Evolutionary conservation across 2,797 vertebrate species (phyloP).

Genomic region (Lutjanus campechanus): DNA sequence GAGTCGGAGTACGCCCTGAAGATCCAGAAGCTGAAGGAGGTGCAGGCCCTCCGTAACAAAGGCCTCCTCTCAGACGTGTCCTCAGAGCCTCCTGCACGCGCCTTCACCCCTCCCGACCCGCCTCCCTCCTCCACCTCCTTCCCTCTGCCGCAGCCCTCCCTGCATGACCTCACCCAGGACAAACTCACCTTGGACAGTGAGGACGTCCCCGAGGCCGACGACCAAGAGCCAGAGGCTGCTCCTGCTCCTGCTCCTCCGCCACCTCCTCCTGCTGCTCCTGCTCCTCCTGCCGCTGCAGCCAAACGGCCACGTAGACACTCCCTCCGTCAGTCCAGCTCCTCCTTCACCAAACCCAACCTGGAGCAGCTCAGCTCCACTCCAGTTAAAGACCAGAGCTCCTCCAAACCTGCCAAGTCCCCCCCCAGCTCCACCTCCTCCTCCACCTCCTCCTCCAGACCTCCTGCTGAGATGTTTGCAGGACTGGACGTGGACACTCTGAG

Average conservation of each 20-base stretch:
- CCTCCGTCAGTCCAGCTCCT: slow-evolving; percentile 90
- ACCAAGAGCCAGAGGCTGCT: slow-evolving; percentile 74
- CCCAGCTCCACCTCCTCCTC: slow-evolving; percentile 14
- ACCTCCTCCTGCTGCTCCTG: accelerated
- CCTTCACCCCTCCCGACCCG: slow-evolving; percentile 79
- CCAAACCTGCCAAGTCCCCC: slow-evolving; percentile 42
- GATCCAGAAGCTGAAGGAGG: slow-evolving; percentile 96
- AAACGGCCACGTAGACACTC: slow-evolving; percentile 87
- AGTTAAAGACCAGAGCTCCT: slow-evolving; percentile 80
- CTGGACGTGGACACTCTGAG: slow-evolving; percentile 91
- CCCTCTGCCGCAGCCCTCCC: slow-evolving; percentile 92
- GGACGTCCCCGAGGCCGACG: slow-evolving; percentile 88
- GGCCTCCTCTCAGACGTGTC: slow-evolving; percentile 73
- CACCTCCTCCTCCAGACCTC: slow-evolving; percentile 50
- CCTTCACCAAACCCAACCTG: slow-evolving; percentile 96
- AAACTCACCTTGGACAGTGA: slow-evolving; percentile 92
- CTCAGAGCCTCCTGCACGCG: slow-evolving; percentile 19
- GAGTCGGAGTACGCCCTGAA: slow-evolving; percentile 96
- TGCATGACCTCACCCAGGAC: slow-evolving; percentile 97
- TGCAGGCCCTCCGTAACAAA: slow-evolving; percentile 88
- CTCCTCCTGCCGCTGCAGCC: accelerated
- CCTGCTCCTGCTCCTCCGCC: not conserved
- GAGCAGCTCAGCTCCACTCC: slow-evolving; percentile 86
- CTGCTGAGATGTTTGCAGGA: slow-evolving; percentile 89
- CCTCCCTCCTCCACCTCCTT: slow-evolving; percentile 77